Evolutionary conservation across 2,113 vertebrate genomes (phyloP).

Genomic region (Raja brachyura): DNA sequence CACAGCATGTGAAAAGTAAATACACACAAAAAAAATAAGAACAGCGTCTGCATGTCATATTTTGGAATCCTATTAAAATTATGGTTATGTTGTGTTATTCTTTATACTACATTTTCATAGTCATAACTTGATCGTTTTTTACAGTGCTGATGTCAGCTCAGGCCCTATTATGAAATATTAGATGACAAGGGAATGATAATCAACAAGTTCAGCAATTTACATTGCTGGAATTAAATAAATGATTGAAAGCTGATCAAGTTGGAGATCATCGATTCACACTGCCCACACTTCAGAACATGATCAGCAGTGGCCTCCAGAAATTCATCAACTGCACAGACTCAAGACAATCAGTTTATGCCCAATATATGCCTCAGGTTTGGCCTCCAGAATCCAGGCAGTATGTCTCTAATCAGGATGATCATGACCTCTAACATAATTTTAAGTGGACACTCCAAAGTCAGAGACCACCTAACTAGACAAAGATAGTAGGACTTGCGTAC

Average conservation of each 20-base stretch:
- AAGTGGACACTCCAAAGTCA: background rate
- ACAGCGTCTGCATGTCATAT: background rate
- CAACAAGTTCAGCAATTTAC: background rate
- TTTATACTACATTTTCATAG: background rate
- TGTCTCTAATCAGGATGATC: background rate
- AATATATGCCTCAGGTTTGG: background rate
- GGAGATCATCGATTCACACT: background rate
- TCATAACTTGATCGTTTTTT: background rate
- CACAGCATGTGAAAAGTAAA: background rate
- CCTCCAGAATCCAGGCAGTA: background rate
- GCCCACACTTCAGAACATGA: background rate
- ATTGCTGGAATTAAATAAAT: background rate
- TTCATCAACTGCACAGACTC: background rate
- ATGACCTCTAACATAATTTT: background rate
- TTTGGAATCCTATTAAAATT: background rate
- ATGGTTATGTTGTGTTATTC: background rate
- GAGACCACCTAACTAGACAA: background rate
- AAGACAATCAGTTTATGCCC: background rate
- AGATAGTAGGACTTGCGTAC: background rate
- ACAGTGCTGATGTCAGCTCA: too few species aligned
- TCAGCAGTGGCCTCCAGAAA: background rate
- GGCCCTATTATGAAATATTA: background rate
- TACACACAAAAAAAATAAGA: background rate
- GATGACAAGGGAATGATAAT: conserved; percentile 1
- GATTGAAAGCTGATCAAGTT: background rate